Percentiles rank a stretch among this genome's conserved stretches.
phyloP scores from a whole-genome alignment of 2,888 invertebrate genomes.

The Aphidius colemani region DNA sequence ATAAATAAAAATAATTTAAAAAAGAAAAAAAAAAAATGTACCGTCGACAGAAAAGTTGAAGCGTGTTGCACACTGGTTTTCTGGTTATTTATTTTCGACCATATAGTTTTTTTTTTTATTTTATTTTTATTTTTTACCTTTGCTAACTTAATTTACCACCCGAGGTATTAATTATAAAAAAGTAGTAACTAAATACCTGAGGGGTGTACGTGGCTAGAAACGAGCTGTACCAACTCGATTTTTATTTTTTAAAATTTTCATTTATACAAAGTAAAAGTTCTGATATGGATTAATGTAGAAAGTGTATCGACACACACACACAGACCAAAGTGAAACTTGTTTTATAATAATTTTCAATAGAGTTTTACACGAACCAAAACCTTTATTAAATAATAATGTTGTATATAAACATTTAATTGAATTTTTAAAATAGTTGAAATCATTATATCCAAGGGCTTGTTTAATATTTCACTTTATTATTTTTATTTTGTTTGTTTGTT shows the following conservation, averaged over 20 bases:
- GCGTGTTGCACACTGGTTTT: no score
- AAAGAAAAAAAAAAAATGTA: no score
- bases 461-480: no score
- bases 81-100: conserved; percentile 14
- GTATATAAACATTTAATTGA: no score
- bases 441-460: no score
- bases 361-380: no score
- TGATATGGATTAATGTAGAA: conserved; percentile 51
- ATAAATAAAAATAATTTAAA: no score
- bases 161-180: conserved; percentile 57
- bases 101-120: conserved; percentile 6
- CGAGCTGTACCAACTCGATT: background rate
- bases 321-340: background rate
- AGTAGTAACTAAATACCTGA: conserved; percentile 55
- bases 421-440: no score
- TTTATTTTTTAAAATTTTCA: background rate
- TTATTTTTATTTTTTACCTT: conserved; percentile 13
- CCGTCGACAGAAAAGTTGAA: conserved; percentile 1
- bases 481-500: no score
- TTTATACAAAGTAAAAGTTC: conserved; percentile 43
- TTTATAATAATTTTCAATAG: background rate
- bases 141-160: conserved; percentile 50
- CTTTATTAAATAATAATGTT: no score
- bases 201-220: conserved; percentile 29
- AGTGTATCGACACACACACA: conserved; percentile 31